Evolutionary conservation across 2,113 vertebrate genomes (phyloP).

Genomic region (Sphaerodactylus townsendi): DNA sequence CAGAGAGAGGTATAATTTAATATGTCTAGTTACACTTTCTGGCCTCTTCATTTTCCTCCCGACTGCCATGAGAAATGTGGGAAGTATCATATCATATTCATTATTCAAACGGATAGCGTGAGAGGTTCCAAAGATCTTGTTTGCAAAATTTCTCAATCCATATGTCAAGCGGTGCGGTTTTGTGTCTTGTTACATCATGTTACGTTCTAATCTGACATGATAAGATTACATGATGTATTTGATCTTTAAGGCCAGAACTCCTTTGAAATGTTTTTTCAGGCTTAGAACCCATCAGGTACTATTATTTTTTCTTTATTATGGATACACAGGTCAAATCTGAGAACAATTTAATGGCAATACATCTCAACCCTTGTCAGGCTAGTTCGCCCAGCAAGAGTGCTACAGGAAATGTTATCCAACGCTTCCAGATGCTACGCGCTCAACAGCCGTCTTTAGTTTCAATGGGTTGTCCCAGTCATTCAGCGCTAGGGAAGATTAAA

Average conservation of each 20-base stretch:
- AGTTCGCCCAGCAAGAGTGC: slow-evolving; percentile 49
- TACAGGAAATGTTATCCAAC: slow-evolving; percentile 45
- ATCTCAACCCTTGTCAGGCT: slow-evolving; percentile 59
- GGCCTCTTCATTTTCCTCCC: slow-evolving; percentile 54
- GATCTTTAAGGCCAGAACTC: slow-evolving; percentile 63
- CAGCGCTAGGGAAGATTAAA: slow-evolving; percentile 46
- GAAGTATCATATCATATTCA: slow-evolving; percentile 50
- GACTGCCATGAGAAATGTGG: slow-evolving; percentile 61
- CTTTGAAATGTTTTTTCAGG: slow-evolving; percentile 67
- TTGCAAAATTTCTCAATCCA: slow-evolving; percentile 62
- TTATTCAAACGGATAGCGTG: slow-evolving; percentile 60
- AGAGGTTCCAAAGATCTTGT: slow-evolving; percentile 62
- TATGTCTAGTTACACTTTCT: slow-evolving; percentile 52
- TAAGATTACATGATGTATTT: slow-evolving; percentile 64
- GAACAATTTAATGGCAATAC: slow-evolving; percentile 67
- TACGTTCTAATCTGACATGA: slow-evolving; percentile 66
- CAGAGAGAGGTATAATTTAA: slow-evolving; percentile 20
- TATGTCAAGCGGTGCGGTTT: slow-evolving; percentile 59
- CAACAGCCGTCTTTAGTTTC: not conserved
- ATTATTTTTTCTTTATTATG: slow-evolving; percentile 52
- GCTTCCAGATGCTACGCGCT: slow-evolving; percentile 52
- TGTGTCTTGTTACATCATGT: slow-evolving; percentile 66
- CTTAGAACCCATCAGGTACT: slow-evolving; percentile 64
- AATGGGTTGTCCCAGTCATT: slow-evolving; percentile 41
- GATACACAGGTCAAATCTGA: slow-evolving; percentile 72